Percentiles rank a stretch among this genome's conserved stretches.
These are phyloP conservation scores for Watsonalla binaria DNA, from an alignment of 2,888 invertebrate genomes.

Conservation along the genomic window DNA sequence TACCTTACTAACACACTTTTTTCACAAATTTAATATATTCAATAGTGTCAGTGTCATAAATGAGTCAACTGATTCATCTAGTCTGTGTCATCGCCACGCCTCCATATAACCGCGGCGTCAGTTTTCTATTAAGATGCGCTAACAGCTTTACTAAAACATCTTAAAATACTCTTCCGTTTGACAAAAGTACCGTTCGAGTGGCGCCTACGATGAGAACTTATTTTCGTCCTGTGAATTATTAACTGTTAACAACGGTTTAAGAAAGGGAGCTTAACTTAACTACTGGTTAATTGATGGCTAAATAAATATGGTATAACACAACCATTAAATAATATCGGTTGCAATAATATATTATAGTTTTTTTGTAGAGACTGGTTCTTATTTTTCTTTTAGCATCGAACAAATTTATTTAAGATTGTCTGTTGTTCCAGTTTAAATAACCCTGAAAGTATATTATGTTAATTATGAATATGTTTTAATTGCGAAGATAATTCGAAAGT, in stretches of 20 bases:
- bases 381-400: no score
- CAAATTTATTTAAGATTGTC: no score
- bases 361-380: no score
- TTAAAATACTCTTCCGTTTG: conserved; percentile 59
- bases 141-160: conserved; percentile 55
- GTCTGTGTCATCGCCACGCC: neutral
- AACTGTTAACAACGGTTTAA: neutral
- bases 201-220: conserved; percentile 22
- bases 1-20: no score
- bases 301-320: neutral
- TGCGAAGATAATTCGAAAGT: no score
- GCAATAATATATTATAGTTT: no score
- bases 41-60: no score
- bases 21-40: no score
- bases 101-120: conserved; percentile 37
- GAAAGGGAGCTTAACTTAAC: neutral
- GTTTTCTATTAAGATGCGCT: conserved; percentile 50
- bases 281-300: neutral
- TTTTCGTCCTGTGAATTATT: conserved; percentile 2
- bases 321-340: neutral
- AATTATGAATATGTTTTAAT: no score
- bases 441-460: no score
- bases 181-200: conserved; percentile 35
- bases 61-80: no score
- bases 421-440: no score